Evolutionary conservation across 2,888 invertebrate genomes (phyloP).

Genomic region (Acanthococcus lagerstroemiae): DNA sequence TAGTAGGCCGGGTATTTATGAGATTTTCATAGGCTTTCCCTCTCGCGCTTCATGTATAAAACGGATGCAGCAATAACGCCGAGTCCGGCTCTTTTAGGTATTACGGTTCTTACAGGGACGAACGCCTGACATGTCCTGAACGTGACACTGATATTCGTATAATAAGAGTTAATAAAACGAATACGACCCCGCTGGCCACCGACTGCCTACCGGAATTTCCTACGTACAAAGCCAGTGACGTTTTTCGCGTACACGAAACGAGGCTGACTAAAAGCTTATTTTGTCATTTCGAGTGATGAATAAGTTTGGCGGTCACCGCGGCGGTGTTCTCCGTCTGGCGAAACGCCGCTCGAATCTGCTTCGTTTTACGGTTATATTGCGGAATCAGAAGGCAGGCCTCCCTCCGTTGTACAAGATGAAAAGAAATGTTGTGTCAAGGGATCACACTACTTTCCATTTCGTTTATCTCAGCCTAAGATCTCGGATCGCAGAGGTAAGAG

Average conservation of each 20-base stretch:
- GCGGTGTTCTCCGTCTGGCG: neutral
- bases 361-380: too few relatives aligned
- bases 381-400: too few relatives aligned
- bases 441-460: too few relatives aligned
- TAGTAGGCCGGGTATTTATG: neutral
- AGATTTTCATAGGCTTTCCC: neutral
- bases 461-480: too few relatives aligned
- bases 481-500: too few relatives aligned
- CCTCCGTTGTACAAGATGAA: too few relatives aligned
- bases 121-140: constrained; percentile 7
- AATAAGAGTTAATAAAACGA: constrained; percentile 29
- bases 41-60: neutral
- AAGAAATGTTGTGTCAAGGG: too few relatives aligned
- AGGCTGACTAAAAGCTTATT: constrained; percentile 19
- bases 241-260: constrained; percentile 6
- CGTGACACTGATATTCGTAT: constrained; percentile 25
- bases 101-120: constrained; percentile 7
- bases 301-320: constrained; percentile 10
- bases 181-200: neutral
- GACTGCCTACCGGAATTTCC: constrained; percentile 1
- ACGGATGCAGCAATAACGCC: neutral
- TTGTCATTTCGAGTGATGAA: constrained; percentile 21
- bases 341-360: too few relatives aligned
- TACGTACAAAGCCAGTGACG: constrained; percentile 9
- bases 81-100: constrained; percentile 15